phyloP scores from a whole-genome alignment of 2,888 invertebrate genomes.

The Autographa pulchrina region DNA sequence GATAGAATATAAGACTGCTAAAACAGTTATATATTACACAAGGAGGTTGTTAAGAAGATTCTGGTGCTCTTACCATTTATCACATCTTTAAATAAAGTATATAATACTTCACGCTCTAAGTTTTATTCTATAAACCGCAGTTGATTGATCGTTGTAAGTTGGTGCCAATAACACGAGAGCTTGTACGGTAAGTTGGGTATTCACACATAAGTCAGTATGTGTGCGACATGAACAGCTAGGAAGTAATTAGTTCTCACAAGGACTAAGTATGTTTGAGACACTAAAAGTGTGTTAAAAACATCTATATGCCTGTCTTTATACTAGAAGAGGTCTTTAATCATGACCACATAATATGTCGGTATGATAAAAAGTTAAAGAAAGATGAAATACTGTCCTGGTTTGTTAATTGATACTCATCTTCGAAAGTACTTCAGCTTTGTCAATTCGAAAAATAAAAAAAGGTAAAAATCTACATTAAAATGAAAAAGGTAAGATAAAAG shows the following conservation, averaged over 20 bases:
- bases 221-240: not conserved
- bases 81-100: not conserved
- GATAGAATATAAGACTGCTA: not conserved
- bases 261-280: not conserved
- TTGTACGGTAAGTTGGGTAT: not conserved
- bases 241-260: not conserved
- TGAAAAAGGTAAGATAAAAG: not conserved
- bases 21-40: not conserved
- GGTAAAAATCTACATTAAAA: conserved; percentile 1
- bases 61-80: not conserved
- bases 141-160: conserved; percentile 15
- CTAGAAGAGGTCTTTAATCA: no score
- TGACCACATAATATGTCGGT: no score
- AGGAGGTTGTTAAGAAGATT: not conserved
- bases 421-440: not conserved
- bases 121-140: not conserved
- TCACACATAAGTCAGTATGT: not conserved
- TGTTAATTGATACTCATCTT: not conserved
- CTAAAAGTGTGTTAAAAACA: no score
- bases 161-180: not conserved
- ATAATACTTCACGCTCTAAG: not conserved
- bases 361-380: no score
- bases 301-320: no score
- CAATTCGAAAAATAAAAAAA: not conserved
- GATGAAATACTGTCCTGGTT: not conserved